Percentiles rank a stretch among this genome's conserved stretches.
phyloP scores from a whole-genome alignment of 2,113 vertebrate species.

The Nesoenas mayeri region DNA sequence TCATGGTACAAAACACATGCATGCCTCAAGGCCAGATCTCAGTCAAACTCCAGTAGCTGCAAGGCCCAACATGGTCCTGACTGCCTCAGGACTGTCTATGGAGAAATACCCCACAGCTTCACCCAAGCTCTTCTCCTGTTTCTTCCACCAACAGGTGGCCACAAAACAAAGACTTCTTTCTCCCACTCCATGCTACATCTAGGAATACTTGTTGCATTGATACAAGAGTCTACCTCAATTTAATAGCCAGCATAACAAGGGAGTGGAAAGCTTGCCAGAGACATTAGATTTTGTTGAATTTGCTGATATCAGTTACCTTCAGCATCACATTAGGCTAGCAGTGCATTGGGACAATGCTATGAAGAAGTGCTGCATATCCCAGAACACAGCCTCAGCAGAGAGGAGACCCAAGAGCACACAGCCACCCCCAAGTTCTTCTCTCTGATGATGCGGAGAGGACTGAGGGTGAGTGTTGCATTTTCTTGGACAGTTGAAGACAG shows the following conservation, averaged over 20 bases:
- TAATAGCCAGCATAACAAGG: background rate
- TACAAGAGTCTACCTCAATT: background rate
- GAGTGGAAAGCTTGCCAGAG: background rate
- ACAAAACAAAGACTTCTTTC: background rate
- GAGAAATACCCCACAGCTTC: background rate
- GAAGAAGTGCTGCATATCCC: background rate
- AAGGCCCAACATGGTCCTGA: background rate
- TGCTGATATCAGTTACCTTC: background rate
- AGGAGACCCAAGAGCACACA: background rate
- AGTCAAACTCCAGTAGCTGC: background rate
- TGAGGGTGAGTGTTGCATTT: background rate
- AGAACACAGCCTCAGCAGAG: background rate
- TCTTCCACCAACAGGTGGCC: background rate
- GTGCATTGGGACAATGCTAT: background rate
- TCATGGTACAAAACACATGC: background rate
- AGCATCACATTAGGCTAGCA: background rate
- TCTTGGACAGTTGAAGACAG: background rate
- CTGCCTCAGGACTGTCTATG: background rate
- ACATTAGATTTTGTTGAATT: background rate
- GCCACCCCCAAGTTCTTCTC: background rate
- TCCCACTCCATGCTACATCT: background rate
- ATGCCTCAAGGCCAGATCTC: background rate
- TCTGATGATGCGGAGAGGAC: background rate
- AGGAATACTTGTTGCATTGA: background rate
- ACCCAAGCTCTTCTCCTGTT: background rate